Conservation (phyloP, 2,797 vertebrate species). For the Perodicticus potto region DNA sequence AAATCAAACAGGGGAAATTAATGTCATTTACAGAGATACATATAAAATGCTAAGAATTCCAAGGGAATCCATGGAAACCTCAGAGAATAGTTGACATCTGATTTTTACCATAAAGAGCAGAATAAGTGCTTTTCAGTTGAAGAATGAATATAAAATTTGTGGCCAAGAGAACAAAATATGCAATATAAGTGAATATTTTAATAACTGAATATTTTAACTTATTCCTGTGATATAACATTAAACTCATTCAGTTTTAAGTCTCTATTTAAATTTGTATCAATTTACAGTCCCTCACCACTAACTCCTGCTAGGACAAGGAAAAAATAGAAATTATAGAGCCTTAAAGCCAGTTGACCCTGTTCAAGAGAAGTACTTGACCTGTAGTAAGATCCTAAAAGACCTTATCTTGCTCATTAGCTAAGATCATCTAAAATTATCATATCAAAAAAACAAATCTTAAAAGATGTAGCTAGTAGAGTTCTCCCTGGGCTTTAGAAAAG, state of each 20-base stretch:
- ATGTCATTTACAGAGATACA: not conserved
- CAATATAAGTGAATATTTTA: not conserved
- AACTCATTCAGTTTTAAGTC: not conserved
- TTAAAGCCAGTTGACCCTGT: not conserved
- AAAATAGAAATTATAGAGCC: not conserved
- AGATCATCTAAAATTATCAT: not conserved
- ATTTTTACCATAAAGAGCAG: not conserved
- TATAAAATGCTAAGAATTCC: not conserved
- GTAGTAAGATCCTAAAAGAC: not conserved
- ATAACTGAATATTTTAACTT: not conserved
- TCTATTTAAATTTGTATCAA: not conserved
- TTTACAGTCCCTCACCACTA: not conserved
- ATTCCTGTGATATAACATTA: not conserved
- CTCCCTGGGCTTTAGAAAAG: not conserved
- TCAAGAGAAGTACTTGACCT: constrained; percentile 2
- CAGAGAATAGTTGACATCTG: not conserved
- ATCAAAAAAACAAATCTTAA: not conserved
- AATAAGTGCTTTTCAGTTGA: not conserved
- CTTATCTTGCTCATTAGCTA: not conserved
- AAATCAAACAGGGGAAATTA: not conserved
- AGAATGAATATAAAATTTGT: not conserved
- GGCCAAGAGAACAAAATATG: not conserved
- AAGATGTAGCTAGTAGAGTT: not conserved
- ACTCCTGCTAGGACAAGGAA: not conserved
- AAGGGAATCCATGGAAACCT: not conserved